Percentiles rank a stretch among this genome's conserved stretches.
Conservation (phyloP, 92 coral and sea anemone species). For the Micromussa lordhowensis region DNA sequence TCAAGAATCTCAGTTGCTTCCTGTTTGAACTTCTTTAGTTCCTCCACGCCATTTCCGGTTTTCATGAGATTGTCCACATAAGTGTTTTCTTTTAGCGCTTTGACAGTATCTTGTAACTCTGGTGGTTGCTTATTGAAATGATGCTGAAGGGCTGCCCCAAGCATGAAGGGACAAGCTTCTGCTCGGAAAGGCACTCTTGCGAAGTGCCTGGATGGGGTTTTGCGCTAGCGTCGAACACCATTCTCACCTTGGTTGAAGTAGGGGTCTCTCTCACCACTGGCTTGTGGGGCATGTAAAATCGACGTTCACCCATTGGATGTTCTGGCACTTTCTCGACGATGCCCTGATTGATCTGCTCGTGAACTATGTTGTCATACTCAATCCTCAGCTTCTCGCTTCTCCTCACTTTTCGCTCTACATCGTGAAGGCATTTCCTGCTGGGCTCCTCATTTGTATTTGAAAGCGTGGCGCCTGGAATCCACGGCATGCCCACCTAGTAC, state of each 20-base stretch:
- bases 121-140: no score
- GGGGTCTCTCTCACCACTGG: constrained; percentile 38
- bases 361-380: constrained; percentile 25
- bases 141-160: no score
- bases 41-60: no score
- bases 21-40: no score
- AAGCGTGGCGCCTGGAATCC: constrained; percentile 54
- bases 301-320: constrained; percentile 29
- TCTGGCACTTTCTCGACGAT: constrained; percentile 26
- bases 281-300: constrained; percentile 62
- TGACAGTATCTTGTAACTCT: no score
- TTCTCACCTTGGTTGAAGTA: constrained; percentile 10
- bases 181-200: no score
- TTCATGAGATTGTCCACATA: no score
- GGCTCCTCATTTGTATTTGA: constrained; percentile 44
- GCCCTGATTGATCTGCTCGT: constrained; percentile 20
- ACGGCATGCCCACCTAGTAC: constrained; percentile 58
- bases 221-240: not conserved
- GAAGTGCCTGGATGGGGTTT: not conserved
- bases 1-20: no score
- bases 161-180: no score
- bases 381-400: not conserved
- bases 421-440: constrained; percentile 35
- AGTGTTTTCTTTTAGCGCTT: no score
- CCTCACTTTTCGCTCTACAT: constrained; percentile 25